A percentile compares a stretch with the other conserved stretches of the same genome.
Conservation (phyloP, 92 coral and sea anemone species). For the Hydrozoanthus gracilis region DNA sequence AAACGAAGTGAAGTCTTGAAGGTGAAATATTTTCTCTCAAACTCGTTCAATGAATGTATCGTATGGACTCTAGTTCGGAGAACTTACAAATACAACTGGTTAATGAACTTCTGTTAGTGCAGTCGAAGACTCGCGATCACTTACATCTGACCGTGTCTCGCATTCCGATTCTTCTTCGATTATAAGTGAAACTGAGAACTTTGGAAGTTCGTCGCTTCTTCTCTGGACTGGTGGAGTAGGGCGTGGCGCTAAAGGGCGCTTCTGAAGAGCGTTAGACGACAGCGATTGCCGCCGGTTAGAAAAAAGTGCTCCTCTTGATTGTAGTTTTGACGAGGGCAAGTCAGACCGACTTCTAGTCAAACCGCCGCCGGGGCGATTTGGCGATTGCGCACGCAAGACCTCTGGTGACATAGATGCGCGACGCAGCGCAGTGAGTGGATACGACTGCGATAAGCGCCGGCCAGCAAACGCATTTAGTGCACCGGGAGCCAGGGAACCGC, state of each 20-base stretch:
- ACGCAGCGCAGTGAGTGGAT: neutral
- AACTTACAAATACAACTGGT: neutral
- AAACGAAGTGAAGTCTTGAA: no score
- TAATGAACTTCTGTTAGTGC: neutral
- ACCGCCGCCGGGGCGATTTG: conserved; percentile 9
- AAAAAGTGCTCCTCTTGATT: neutral
- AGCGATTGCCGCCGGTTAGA: conserved; percentile 10
- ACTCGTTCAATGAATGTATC: no score
- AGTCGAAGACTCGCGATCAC: no score
- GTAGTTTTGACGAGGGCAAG: conserved; percentile 1
- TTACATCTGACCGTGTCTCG: neutral
- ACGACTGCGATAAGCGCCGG: conserved; percentile 8
- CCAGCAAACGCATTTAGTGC: conserved; percentile 16
- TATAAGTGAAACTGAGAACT: conserved; percentile 13
- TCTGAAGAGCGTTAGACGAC: neutral
- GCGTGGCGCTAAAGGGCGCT: conserved; percentile 10
- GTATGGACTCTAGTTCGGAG: no score
- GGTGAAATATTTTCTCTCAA: no score
- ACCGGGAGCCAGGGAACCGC: conserved; percentile 32
- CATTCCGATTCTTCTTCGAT: conserved; percentile 37
- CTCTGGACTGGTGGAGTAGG: neutral
- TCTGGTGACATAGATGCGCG: conserved; percentile 24
- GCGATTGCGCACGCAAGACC: conserved; percentile 18
- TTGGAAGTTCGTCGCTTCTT: conserved; percentile 9
- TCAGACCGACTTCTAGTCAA: conserved; percentile 39